phyloP scores from a whole-genome alignment of 2,113 vertebrate genomes.

The mouse (Mus musculus) region GRCm39 chr17:15418501-15419000 shows the following conservation, averaged over 20 bases:
- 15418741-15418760: not conserved
- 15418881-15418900: not conserved
- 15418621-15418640: not conserved
- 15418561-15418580: not conserved
- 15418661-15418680: not conserved
- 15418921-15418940: not conserved
- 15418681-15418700: not conserved
- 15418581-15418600: fast-evolving
- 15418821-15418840: not conserved
- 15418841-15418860: not conserved
- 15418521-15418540: too few species aligned
- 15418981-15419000: not conserved
- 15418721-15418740: not conserved
- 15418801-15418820: too few species aligned
- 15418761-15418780: not conserved
- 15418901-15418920: not conserved
- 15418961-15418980: not conserved
- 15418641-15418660: not conserved
- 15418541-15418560: not conserved
- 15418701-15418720: not conserved
- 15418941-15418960: not conserved
- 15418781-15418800: not conserved
- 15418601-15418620: not conserved
- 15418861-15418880: not conserved
- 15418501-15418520: not conserved